Evolutionary conservation across 1,140 invertebrate species (phyloP).

Genomic region (Heterodera schachtii): DNA sequence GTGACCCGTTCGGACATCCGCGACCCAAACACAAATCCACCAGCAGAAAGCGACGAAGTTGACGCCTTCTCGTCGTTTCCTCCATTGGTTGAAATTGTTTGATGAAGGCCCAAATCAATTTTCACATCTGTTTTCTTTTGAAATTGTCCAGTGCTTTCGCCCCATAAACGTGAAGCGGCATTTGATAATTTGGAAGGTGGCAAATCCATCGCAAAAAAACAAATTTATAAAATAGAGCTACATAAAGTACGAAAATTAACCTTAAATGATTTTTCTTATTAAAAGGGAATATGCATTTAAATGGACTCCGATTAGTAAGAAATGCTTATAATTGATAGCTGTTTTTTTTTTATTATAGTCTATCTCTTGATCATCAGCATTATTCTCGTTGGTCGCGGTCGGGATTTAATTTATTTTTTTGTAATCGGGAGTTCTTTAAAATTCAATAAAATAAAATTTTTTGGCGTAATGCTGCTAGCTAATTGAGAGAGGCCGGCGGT

Average conservation of each 20-base stretch:
- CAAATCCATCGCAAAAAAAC: constrained; percentile 10
- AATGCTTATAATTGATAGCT: not conserved
- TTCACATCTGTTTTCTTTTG: constrained; percentile 38
- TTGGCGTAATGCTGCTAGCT: too few relatives aligned
- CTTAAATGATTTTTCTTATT: too few relatives aligned
- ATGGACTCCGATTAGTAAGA: not conserved
- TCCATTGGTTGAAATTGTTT: constrained; percentile 8
- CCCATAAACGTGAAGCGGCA: constrained; percentile 31
- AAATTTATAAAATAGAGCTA: constrained; percentile 3
- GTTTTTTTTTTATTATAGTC: too few relatives aligned
- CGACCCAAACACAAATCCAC: constrained; percentile 44
- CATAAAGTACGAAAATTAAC: too few relatives aligned
- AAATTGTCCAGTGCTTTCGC: constrained; percentile 26
- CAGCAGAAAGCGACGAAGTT: constrained; percentile 27
- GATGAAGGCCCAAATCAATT: constrained; percentile 35
- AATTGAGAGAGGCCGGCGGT: too few relatives aligned
- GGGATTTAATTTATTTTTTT: too few relatives aligned
- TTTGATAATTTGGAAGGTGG: constrained; percentile 28
- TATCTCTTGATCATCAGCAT: too few relatives aligned
- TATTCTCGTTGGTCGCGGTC: too few relatives aligned
- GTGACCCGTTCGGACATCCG: constrained; percentile 41
- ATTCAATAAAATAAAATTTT: too few relatives aligned
- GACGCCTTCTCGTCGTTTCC: constrained; percentile 27
- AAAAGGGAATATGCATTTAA: too few relatives aligned
- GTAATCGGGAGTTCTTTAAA: too few relatives aligned